Base-by-base conservation (phyloP, 1,140 invertebrate species). In the Platyscapa corneri region DNA sequence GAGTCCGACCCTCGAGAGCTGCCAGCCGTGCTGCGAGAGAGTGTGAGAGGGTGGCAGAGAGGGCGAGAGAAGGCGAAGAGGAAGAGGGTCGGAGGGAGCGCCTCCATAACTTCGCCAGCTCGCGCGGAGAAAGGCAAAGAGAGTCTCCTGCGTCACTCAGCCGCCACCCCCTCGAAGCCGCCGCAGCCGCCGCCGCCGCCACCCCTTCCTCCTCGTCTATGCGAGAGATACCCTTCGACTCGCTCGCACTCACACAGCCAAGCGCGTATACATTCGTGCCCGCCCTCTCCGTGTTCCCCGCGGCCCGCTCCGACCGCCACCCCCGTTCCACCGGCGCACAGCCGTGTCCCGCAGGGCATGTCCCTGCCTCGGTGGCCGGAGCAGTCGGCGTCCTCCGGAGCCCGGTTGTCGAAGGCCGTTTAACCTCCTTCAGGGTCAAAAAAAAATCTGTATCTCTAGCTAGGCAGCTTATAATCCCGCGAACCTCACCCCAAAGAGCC, bases 301-400 rank as follows among this genome's bases (percentile, higher is more conserved):
- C 90, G 91, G 91, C 91, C 91, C 92, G 90, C 92, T 92, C 91
- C 92, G 91, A 92, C 92, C 92, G 60, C 84, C 79, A 90, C 91
- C 91, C n/a, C 91, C 90, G 91, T 91, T 92, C 90, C 92, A 91
- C 80, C 60, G 32, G 46, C 77, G 67, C 83, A 53, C 83, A 89
- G 88, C 90, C 90, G 90, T 93, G 92, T 93, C 92, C 91, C 92
- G 92, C 92, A 93, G 92, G 92, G 92, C 91, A 93, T 92, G 92
- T 93, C 91, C 91, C 92, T 92, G 89, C 86, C 87, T 88, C 87
- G 85, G 6, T 16, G 14, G 72, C 76, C 32, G 76, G 76, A 0
- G 23, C 16, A 37, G 5, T 8, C 30, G 23, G 32, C 76, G 76
- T 60, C 46, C 49, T 60, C 65, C 30, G 30, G 1, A 23, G 16